Evolutionary conservation across 2,113 vertebrate genomes (phyloP).

Genomic region (Oryzias woworae): DNA sequence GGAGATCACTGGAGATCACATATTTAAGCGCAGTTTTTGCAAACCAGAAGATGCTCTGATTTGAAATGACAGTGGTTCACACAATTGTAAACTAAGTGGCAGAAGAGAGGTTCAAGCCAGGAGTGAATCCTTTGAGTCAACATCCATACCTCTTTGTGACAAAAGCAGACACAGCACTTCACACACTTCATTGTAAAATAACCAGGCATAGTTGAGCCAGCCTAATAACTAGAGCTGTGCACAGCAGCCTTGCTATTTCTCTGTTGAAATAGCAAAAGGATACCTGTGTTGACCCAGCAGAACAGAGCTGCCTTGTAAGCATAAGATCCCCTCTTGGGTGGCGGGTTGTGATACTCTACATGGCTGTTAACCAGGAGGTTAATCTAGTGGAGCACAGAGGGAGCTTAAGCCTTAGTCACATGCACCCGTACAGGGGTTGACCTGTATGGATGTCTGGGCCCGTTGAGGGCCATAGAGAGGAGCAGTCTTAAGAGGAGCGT

Average conservation of each 20-base stretch:
- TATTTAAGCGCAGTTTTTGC: neutral
- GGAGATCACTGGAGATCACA: slow-evolving; percentile 11
- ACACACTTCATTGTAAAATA: slow-evolving; percentile 43
- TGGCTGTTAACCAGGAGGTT: slow-evolving; percentile 10
- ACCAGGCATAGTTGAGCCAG: slow-evolving; percentile 38
- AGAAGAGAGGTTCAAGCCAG: slow-evolving; percentile 42
- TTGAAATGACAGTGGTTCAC: slow-evolving; percentile 23
- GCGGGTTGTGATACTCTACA: slow-evolving; percentile 11
- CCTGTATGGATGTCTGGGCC: no score
- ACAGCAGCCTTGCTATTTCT: neutral
- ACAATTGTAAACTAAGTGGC: slow-evolving; percentile 56
- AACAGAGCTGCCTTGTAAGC: slow-evolving; percentile 58
- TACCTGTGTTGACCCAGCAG: slow-evolving; percentile 62
- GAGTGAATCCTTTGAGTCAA: slow-evolving; percentile 29
- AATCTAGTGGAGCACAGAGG: neutral
- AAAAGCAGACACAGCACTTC: slow-evolving; percentile 50
- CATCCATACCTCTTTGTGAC: slow-evolving; percentile 24
- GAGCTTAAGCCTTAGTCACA: no score
- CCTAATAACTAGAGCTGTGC: slow-evolving; percentile 40
- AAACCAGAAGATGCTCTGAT: slow-evolving; percentile 3
- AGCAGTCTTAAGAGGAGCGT: no score
- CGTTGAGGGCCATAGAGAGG: no score
- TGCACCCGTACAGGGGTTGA: no score
- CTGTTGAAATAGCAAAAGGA: slow-evolving; percentile 68
- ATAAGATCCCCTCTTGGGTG: slow-evolving; percentile 27